Base-by-base conservation (phyloP, 2,888 invertebrate genomes). In the Onthophagus sagittarius region DNA sequence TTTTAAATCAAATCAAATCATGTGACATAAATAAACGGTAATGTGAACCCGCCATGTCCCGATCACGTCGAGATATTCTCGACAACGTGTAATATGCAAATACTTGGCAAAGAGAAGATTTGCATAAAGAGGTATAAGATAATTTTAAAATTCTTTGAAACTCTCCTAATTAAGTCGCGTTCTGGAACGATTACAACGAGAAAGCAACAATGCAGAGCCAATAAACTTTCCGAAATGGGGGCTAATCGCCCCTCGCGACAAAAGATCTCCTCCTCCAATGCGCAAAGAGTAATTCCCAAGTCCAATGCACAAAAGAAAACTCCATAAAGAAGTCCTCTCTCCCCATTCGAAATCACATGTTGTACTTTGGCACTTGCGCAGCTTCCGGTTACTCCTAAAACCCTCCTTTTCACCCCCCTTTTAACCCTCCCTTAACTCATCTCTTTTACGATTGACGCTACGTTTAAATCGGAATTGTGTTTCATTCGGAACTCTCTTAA, bases 291-390 rank as follows among this genome's bases (percentile, higher is more conserved):
- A 67, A 67, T 67, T 67, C 32, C 67, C 23, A 67, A 67, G 67
- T 67, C 67, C 23, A 67, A 23, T 67, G 32, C 67, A 67, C 67
- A 67, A 67, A 67, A 67, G 67, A 67, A 67, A 67, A 32, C 67
- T 32, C 67, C 67, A 67, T 67, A 67, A 67, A 64, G 64, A 53
- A 53, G 39, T 53, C 64, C 64, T 15, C 64, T 23, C 23, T 23
- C 23, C 15, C 64, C 14, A 32, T 31, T 32, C 67, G 73, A 75
- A 77, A 75, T 76, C 76, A 76, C 75, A 73, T 75, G 39, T 53
- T 53, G 77, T 77, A 75, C 77, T 76, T 77, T 75, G 76, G 75
- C 77, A 75, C 75, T 77, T 71, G 77, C 65, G 74, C 70, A 72
- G 76, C 76, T 77, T 77, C 77, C 77, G 77, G 76, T 76, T 72